phyloP scores from a whole-genome alignment of 1,140 invertebrate genomes.

The Drosophila pallidifrons region DNA sequence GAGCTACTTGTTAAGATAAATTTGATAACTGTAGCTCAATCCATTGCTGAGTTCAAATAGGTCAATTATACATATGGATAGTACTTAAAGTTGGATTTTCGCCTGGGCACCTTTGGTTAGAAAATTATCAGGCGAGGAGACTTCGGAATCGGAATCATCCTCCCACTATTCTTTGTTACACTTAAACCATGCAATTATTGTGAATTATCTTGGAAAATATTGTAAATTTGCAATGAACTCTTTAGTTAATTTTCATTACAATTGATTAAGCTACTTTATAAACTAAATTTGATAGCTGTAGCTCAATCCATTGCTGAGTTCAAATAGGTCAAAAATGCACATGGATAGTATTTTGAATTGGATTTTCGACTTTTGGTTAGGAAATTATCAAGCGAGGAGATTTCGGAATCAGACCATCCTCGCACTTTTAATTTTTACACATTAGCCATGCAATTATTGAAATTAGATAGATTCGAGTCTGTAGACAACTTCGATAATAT shows the following conservation, averaged over 20 bases:
- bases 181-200: too few species aligned
- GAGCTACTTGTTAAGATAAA: background rate
- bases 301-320: background rate
- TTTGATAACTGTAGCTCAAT: background rate
- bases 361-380: slow-evolving; percentile 86
- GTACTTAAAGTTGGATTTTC: background rate
- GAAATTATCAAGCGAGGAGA: slow-evolving; percentile 88
- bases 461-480: too few species aligned
- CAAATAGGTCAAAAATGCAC: background rate
- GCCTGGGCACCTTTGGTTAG: slow-evolving; percentile 86
- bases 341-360: background rate
- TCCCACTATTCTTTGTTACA: slow-evolving; percentile 41
- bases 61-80: too few species aligned
- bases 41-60: background rate
- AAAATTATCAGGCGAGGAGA: slow-evolving; percentile 88
- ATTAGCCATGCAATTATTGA: too few species aligned
- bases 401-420: slow-evolving; percentile 88
- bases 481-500: background rate
- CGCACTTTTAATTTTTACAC: slow-evolving; percentile 13
- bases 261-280: background rate
- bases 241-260: background rate
- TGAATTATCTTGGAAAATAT: background rate
- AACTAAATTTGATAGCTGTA: background rate
- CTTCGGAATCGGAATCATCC: slow-evolving; percentile 88
- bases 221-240: background rate